Evolutionary conservation across 2,797 vertebrate species (phyloP), one percentile per base, ranked within the genome.

Genomic region (Enteromius trimaculatus): DNA sequence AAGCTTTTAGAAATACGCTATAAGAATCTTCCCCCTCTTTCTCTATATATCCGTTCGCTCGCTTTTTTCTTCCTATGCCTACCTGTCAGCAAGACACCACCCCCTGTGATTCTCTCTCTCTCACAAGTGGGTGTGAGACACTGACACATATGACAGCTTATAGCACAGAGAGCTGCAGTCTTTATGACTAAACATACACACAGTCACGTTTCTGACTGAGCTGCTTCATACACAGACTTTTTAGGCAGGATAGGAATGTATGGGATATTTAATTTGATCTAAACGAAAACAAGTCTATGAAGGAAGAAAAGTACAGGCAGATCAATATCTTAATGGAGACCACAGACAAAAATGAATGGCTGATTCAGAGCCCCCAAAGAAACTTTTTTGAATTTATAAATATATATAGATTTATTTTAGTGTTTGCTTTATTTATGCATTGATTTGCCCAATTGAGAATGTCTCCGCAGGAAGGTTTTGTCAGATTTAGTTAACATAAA

Each of bases 1-100:
- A 70, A 83, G 79, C 60, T 71, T 29, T 88, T 86, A 88, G 84
- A 88, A 89, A 89, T 88, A 89, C 85, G 77, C 81, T 79, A 88
- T 66, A 78, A 9, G 6, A 66, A 65, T 65, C 11, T 8, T 55
- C 69, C 70, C 65, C 64, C 81, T 72, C 78, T 77, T 69, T 64
- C 64, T 84, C 85, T 78, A 70, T 78, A 44, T 64, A 79, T 83
- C 58, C 34, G 21, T 64, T 70, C 71, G 13, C 23, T 68, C 11
- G 44, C 64, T 77, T 81, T 82, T 76, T 76, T 81, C 68, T 62
- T 74, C 69, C 53, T 78, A 37, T 81, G 62, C 42, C 64, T 75
- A 77, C 66, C 83, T 79, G 81, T 85, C 81, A 85, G 81, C 23
- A 65, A 81, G 77, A 76, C 81, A 62, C 60, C 87, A 82, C 81